These are phyloP conservation scores for Caenorhabditis uteleia DNA, from an alignment of 2,888 invertebrate genomes.

Conservation along the genomic window DNA sequence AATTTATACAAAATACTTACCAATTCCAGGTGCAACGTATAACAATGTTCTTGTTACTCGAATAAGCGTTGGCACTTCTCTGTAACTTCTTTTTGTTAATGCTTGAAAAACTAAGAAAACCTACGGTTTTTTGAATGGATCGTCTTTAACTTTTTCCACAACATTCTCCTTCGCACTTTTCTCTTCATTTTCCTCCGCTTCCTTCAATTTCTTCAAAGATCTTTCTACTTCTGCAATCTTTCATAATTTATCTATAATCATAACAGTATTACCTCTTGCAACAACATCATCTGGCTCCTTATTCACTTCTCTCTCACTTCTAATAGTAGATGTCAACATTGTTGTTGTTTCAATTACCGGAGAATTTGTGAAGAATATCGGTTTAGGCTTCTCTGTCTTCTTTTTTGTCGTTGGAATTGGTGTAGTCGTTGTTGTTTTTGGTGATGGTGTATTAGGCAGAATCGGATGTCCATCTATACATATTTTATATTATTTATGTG, in stretches of 20 bases:
- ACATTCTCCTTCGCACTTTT: no score
- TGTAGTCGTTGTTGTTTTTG: slow-evolving; percentile 7
- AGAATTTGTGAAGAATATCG: slow-evolving; percentile 29
- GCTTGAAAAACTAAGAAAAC: not conserved
- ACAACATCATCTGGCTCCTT: slow-evolving; percentile 18
- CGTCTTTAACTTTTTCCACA: not conserved
- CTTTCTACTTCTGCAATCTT: slow-evolving; percentile 28
- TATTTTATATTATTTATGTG: no score
- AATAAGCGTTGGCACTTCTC: not conserved
- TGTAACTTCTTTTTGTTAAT: not conserved
- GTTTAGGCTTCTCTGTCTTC: slow-evolving; percentile 22
- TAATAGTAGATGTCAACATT: not conserved
- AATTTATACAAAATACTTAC: not conserved
- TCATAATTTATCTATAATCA: not conserved
- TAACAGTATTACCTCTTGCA: slow-evolving; percentile 1
- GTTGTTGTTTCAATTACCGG: slow-evolving; percentile 12
- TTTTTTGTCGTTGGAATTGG: slow-evolving; percentile 8
- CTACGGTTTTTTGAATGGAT: not conserved
- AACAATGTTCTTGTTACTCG: slow-evolving; percentile 11
- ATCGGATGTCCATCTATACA: slow-evolving; percentile 37
- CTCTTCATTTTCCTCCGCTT: slow-evolving; percentile 12
- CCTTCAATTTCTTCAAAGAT: slow-evolving; percentile 22
- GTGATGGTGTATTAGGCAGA: slow-evolving; percentile 20
- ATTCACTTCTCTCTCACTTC: slow-evolving; percentile 4
- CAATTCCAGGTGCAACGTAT: slow-evolving; percentile 32